These are phyloP conservation scores for Ascidia mentula DNA, from an alignment of 23 tunicate species.

Conservation along the genomic window DNA sequence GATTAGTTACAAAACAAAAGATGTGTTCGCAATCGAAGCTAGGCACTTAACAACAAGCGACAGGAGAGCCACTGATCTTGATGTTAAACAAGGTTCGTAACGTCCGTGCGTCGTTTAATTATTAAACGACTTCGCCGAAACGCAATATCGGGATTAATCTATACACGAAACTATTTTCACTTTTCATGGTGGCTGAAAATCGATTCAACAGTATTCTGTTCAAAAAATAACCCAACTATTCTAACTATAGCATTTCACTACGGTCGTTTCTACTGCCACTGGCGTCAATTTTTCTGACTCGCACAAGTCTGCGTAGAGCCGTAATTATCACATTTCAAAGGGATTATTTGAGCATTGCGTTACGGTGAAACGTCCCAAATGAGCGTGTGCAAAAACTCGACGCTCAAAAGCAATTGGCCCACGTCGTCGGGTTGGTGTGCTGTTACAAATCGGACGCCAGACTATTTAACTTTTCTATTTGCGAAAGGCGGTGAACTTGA, in stretches of 20 bases:
- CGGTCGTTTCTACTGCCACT: too few relatives aligned
- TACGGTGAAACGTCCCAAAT: neutral
- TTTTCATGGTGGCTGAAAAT: neutral
- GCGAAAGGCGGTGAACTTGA: too few relatives aligned
- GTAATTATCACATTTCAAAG: conserved; percentile 3
- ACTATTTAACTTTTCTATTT: too few relatives aligned
- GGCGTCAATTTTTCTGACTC: neutral
- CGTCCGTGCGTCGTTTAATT: conserved; percentile 5
- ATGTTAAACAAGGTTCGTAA: neutral
- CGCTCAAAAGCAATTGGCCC: conserved; percentile 6
- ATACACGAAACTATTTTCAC: neutral
- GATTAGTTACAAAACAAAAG: too few relatives aligned
- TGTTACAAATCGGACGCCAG: too few relatives aligned
- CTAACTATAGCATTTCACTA: too few relatives aligned
- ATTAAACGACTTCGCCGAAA: neutral
- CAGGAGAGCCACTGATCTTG: too few relatives aligned
- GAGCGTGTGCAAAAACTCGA: conserved; percentile 1
- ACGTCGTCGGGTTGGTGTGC: neutral
- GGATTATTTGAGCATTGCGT: neutral
- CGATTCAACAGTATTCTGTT: too few relatives aligned
- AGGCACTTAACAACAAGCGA: too few relatives aligned
- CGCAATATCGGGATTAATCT: neutral
- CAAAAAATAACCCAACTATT: too few relatives aligned
- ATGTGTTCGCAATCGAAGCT: too few relatives aligned
- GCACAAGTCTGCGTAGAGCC: neutral